Conservation (phyloP, 1,140 invertebrate species). For the Goniozus legneri region DNA sequence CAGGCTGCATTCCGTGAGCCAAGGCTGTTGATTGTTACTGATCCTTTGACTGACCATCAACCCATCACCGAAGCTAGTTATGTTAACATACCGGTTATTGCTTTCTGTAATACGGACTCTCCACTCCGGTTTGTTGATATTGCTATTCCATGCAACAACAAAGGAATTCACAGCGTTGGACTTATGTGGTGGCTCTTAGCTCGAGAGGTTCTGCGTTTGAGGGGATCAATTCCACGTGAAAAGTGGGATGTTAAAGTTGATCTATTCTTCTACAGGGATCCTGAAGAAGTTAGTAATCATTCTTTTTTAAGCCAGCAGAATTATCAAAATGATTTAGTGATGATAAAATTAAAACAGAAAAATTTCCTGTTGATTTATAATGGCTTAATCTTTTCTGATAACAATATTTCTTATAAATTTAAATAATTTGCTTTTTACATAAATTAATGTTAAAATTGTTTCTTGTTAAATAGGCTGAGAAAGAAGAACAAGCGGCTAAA, state of each 20-base stretch:
- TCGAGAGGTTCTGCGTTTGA: conserved; percentile 91
- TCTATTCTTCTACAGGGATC: conserved; percentile 98
- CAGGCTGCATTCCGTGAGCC: conserved; percentile 98
- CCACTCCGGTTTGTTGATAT: conserved; percentile 96
- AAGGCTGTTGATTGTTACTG: conserved; percentile 91
- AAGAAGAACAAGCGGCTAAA: conserved; percentile 88
- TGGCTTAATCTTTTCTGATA: conserved; percentile 32
- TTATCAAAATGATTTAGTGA: no score
- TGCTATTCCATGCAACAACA: conserved; percentile 99
- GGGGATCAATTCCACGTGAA: conserved; percentile 88
- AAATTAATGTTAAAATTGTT: not conserved
- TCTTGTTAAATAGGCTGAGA: conserved; percentile 69
- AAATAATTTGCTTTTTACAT: not conserved
- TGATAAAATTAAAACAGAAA: conserved; percentile 28
- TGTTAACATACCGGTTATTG: conserved; percentile 99
- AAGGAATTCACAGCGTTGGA: conserved; percentile 94
- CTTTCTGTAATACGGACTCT: conserved; percentile 95
- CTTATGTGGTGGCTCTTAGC: conserved; percentile 99
- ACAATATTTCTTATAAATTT: not conserved
- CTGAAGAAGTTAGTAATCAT: conserved; percentile 81
- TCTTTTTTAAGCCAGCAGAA: no score
- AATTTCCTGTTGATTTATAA: conserved; percentile 20
- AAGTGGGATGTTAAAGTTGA: conserved; percentile 98
- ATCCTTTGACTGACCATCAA: conserved; percentile 95
- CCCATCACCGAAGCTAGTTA: conserved; percentile 98